phyloP scores from a whole-genome alignment of 2,888 invertebrate genomes.

The Brenthis hecate region DNA sequence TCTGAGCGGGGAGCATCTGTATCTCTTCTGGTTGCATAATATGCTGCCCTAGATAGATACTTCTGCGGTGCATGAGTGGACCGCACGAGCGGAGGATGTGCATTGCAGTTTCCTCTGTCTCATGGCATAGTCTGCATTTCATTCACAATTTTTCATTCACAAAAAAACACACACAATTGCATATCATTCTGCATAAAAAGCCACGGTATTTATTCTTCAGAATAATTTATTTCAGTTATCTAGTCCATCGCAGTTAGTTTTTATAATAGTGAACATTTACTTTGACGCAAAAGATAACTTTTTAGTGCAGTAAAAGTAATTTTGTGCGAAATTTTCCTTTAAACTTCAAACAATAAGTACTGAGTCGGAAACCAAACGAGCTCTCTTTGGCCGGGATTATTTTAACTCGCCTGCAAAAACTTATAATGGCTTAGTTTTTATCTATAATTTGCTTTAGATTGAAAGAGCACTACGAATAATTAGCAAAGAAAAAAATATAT shows the following conservation, averaged over 20 bases:
- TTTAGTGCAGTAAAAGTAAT: slow-evolving; percentile 26
- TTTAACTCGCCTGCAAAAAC: slow-evolving; percentile 16
- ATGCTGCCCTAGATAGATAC: too few species aligned
- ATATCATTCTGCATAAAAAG: neutral
- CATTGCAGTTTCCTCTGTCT: too few species aligned
- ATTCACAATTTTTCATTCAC: too few species aligned
- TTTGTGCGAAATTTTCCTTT: slow-evolving; percentile 24
- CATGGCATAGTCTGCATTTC: too few species aligned
- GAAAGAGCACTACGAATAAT: neutral
- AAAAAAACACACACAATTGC: too few species aligned
- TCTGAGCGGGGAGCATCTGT: too few species aligned
- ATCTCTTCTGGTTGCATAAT: too few species aligned
- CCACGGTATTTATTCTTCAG: neutral
- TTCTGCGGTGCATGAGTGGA: too few species aligned
- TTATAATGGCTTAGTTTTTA: slow-evolving; percentile 15
- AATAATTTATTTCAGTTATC: slow-evolving; percentile 10
- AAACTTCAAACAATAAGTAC: slow-evolving; percentile 30
- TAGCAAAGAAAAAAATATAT: too few species aligned
- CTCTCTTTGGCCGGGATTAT: slow-evolving; percentile 24
- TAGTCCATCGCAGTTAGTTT: slow-evolving; percentile 14
- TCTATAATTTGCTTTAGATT: neutral
- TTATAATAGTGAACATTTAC: slow-evolving; percentile 20
- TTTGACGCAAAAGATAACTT: slow-evolving; percentile 17
- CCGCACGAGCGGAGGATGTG: too few species aligned
- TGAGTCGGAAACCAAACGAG: slow-evolving; percentile 16